Percentiles rank a stretch among this genome's conserved stretches.
Evolutionary conservation across 2,113 vertebrate genomes (phyloP).

Genomic region (Solea solea): DNA sequence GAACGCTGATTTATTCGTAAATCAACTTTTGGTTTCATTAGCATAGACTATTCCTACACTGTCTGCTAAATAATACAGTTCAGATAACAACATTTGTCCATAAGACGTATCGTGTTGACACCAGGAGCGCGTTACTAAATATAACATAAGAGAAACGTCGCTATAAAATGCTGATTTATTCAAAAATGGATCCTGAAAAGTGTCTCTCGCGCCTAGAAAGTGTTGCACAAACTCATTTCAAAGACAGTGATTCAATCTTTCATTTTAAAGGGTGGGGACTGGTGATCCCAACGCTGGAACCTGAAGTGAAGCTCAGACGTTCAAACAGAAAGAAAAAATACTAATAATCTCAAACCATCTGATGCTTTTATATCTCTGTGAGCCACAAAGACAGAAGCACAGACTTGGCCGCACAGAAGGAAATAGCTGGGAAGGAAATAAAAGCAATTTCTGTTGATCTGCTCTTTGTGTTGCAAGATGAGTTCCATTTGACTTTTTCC

Average conservation of each 20-base stretch:
- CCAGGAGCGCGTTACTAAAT: conserved; percentile 28
- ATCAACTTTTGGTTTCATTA: neutral
- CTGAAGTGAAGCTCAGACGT: conserved; percentile 19
- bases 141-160: conserved; percentile 25
- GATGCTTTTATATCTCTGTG: conserved; percentile 34
- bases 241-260: conserved; percentile 53
- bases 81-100: conserved; percentile 30
- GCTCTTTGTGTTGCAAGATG: conserved; percentile 28
- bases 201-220: conserved; percentile 42
- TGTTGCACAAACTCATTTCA: conserved; percentile 47
- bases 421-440: conserved; percentile 3
- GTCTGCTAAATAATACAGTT: conserved; percentile 34
- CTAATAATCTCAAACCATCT: conserved; percentile 31
- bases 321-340: conserved; percentile 5
- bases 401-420: conserved; percentile 18
- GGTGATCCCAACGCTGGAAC: conserved; percentile 44
- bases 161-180: conserved; percentile 54
- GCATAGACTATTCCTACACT: conserved; percentile 1
- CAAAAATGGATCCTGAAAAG: conserved; percentile 35
- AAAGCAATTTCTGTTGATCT: conserved; percentile 39
- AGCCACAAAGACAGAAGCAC: conserved; percentile 36
- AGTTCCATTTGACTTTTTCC: conserved; percentile 37
- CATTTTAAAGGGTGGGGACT: conserved; percentile 36
- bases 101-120: conserved; percentile 32
- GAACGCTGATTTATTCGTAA: conserved; percentile 56